Evolutionary conservation across 2,797 vertebrate species (phyloP).

Genomic region (Squalus acanthias): DNA sequence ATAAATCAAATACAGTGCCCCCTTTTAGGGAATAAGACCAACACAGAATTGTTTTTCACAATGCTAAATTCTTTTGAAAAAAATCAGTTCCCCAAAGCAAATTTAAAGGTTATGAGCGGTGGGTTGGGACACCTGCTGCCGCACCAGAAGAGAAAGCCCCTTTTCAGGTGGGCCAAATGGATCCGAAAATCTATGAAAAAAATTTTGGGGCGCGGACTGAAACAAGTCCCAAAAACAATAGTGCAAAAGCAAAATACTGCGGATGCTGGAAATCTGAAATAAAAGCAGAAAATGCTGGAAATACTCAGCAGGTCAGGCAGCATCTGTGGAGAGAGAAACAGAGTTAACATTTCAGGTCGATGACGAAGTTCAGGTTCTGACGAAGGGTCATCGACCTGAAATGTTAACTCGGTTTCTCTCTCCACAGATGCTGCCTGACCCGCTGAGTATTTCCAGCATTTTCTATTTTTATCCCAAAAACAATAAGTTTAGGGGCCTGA

Average conservation of each 20-base stretch:
- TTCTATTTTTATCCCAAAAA: no score
- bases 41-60: neutral
- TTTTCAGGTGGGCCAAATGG: neutral
- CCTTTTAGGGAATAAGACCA: neutral
- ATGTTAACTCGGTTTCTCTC: no score
- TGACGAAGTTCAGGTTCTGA: no score
- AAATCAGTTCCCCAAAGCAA: neutral
- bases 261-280: no score
- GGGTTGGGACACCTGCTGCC: neutral
- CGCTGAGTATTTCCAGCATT: no score
- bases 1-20: neutral
- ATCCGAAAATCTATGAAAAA: neutral
- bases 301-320: no score
- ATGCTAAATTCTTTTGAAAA: neutral
- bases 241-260: no score
- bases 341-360: no score
- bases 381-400: no score
- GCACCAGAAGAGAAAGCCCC: neutral
- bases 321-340: no score
- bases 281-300: no score
- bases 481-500: neutral
- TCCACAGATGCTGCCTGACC: no score
- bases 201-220: neutral
- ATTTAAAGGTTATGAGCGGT: neutral
- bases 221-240: neutral